Base-by-base conservation (phyloP, 2,797 vertebrate genomes). In the Melanotaenia nigrans region DNA sequence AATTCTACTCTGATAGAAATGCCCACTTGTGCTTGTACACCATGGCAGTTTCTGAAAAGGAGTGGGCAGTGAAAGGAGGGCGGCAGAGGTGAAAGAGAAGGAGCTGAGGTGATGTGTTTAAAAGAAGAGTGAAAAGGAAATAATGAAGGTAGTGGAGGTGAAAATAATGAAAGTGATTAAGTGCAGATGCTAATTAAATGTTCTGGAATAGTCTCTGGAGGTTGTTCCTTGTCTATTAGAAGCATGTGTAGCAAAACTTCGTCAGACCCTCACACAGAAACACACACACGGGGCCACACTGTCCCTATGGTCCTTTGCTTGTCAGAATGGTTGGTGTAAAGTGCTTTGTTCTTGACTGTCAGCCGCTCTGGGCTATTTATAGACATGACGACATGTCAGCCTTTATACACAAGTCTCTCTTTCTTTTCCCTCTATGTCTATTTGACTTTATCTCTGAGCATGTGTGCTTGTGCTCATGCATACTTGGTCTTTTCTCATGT, bases 311-410 rank as follows among this genome's bases (percentile, higher is more conserved):
- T 88, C 82, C 76, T 80, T 68, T 68, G 70, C 83, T 77, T 85
- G 87, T 92, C 88, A 89, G 85, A 83, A 76, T 68, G 76, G 79
- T 70, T 91, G 85, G 87, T 92, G 91, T 89, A 87, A 93, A 91
- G 91, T 92, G 90, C 90, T 92, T 90, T 90, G 87, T 92, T 91
- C 88, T 85, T 88, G 88, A 89, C 86, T 75, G 79, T 88, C 90
- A 87, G 90, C 74, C 91, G 89, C 85, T 77, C 81, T 78, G 64
- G 77, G 83, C 90, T 94, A 94, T 94, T 92, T 93, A 92, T 93
- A 95, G 93, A 90, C 87, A 85, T 69, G 77, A 81, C 83, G 83
- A 89, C 85, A 87, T 88, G 83, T 83, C 84, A 89, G 87, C 85
- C 76, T 92, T 89, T 80, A 84, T 85, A 74, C 83, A 32, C 25